Evolutionary conservation across 2,113 vertebrate genomes (phyloP).

Genomic region (Oncorhynchus clarkii): DNA sequence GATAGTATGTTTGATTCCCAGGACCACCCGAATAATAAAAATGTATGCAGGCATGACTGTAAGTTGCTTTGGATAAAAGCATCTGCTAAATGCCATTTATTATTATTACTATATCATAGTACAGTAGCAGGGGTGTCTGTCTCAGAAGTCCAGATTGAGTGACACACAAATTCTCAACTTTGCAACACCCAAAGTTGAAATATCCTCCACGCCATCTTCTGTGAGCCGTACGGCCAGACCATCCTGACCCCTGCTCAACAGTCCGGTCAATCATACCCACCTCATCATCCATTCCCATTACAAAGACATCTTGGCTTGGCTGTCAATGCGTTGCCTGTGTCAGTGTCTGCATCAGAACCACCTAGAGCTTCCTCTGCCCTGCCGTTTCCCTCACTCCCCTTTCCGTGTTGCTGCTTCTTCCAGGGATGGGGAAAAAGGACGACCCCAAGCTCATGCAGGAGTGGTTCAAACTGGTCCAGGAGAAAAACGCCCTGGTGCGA

Average conservation of each 20-base stretch:
- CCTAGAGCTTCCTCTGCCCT: conserved; percentile 10
- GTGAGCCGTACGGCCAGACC: conserved; percentile 28
- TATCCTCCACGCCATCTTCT: conserved; percentile 60
- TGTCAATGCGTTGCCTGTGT: conserved; percentile 62
- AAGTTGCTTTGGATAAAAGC: too few species aligned
- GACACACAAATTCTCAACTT: background rate
- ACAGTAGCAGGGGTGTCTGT: background rate
- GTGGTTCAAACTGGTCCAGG: conserved; percentile 98
- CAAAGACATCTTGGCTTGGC: conserved; percentile 72
- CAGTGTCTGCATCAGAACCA: conserved; percentile 19
- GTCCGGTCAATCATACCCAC: conserved; percentile 41
- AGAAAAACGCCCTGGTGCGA: conserved; percentile 97
- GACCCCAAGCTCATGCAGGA: conserved; percentile 99
- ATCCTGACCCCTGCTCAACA: conserved; percentile 13
- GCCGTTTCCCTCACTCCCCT: conserved; percentile 19
- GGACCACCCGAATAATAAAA: too few species aligned
- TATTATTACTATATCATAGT: background rate
- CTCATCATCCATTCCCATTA: conserved; percentile 42
- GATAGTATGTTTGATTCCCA: too few species aligned
- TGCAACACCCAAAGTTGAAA: conserved; percentile 36
- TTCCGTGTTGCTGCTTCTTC: conserved; percentile 21
- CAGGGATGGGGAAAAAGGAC: conserved; percentile 99
- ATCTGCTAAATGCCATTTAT: too few species aligned
- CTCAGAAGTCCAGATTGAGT: conserved; percentile 1
- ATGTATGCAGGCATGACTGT: too few species aligned